phyloP scores from a whole-genome alignment of 23 tunicate genomes.

The Ciona savignyi region DNA sequence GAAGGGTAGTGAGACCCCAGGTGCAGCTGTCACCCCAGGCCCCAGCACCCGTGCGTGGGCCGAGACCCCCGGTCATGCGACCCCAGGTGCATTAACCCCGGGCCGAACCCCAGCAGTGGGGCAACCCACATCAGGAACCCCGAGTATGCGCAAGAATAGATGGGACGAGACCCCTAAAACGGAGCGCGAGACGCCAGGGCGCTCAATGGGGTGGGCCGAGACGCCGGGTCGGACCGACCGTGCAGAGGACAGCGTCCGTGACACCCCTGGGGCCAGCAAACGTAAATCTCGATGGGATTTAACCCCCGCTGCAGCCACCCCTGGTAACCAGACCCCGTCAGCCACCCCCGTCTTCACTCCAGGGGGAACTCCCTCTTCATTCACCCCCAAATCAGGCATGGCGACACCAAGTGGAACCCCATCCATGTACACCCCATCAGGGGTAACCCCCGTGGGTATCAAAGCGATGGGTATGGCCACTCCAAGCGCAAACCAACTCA shows the following conservation, averaged over 20 bases:
- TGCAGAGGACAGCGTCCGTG: too few species aligned
- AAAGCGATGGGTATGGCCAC: constrained; percentile 94
- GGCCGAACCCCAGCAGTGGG: constrained; percentile 93
- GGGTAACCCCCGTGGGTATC: constrained; percentile 83
- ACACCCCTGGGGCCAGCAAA: constrained; percentile 91
- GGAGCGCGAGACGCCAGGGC: constrained; percentile 92
- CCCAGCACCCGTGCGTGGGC: constrained; percentile 91
- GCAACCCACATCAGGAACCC: constrained; percentile 54
- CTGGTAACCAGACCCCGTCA: too few species aligned
- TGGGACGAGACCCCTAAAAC: too few species aligned
- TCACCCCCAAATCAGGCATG: constrained; percentile 78
- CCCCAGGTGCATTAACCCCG: constrained; percentile 85
- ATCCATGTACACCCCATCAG: constrained; percentile 88
- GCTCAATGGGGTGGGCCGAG: constrained; percentile 91
- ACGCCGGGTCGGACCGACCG: constrained; percentile 77
- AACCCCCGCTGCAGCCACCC: too few species aligned
- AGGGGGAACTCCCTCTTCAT: too few species aligned
- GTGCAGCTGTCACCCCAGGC: too few species aligned
- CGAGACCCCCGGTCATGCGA: constrained; percentile 90
- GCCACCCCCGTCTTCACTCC: too few species aligned
- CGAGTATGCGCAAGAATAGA: constrained; percentile 66
- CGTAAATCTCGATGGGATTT: constrained; percentile 66
- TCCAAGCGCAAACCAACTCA: too few species aligned
- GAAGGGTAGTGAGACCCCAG: constrained; percentile 93
- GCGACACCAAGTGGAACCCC: constrained; percentile 89